Evolutionary conservation across 1,140 invertebrate genomes (phyloP).

Genomic region (Nephila pilipes): DNA sequence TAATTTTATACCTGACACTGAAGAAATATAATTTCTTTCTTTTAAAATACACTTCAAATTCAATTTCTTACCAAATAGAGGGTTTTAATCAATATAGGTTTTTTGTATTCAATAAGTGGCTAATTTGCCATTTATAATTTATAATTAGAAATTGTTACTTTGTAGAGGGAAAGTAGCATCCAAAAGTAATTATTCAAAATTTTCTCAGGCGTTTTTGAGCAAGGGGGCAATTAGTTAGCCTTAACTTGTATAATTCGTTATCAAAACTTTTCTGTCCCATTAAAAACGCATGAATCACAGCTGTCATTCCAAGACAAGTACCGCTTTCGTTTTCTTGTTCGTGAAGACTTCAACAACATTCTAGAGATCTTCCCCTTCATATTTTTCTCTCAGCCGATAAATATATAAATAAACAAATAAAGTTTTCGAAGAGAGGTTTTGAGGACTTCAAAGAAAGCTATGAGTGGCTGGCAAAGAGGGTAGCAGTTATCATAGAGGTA

Average conservation of each 20-base stretch:
- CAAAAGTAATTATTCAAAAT: no score
- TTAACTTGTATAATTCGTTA: not conserved
- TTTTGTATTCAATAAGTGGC: no score
- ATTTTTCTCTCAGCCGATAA: slow-evolving; percentile 5
- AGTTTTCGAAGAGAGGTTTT: not conserved
- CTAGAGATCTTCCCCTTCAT: not conserved
- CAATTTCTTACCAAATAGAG: no score
- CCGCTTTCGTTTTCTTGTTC: not conserved
- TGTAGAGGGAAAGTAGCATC: no score
- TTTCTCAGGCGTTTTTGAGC: no score
- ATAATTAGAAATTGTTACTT: no score
- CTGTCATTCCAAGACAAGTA: slow-evolving; percentile 14
- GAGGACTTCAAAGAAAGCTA: slow-evolving; percentile 13
- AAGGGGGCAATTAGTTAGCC: not conserved
- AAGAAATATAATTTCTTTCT: no score
- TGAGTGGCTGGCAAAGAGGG: not conserved
- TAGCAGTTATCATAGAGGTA: slow-evolving; percentile 3
- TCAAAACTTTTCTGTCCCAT: not conserved
- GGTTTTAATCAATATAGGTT: no score
- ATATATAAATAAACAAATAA: slow-evolving; percentile 11
- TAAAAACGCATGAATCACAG: slow-evolving; percentile 41
- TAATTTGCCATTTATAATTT: no score
- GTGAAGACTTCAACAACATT: not conserved
- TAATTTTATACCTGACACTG: no score
- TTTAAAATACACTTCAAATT: no score